Base-by-base conservation (phyloP, 2,113 vertebrate species). In the Crypturellus undulatus region DNA sequence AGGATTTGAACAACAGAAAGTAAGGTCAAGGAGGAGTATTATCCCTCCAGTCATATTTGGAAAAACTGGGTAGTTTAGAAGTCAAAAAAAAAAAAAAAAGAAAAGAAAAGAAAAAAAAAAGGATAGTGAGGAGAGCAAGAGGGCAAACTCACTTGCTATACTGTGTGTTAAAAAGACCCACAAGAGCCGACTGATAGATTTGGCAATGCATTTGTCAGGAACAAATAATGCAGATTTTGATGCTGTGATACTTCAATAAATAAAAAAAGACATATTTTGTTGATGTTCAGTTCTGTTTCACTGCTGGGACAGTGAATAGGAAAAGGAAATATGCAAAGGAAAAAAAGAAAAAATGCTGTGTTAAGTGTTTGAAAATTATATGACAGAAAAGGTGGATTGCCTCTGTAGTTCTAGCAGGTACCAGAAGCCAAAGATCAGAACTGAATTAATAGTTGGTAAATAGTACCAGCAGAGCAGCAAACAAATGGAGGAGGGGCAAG, bases 311-410 rank as follows among this genome's bases (percentile, higher is more conserved):
- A 82, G 17, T 70, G 59, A 56, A 51, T 69, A 69, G 38, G 38
- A 38, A 38, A 38, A 38, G 38, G 38, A 38, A 38, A 38, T 38
- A 38, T 6, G 68, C 68, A 86, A 42, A 0, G 0, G 72, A 85
- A 28, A 90, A 90, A 63, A 82, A 69, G 21, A 79, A 84, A 84
- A 87, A 90, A 58, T 52, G 47, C 76, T 59, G 19, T 36, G 94
- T 45, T 93, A 93, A 87, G 91, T 71, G 79, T 80, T 56, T 80
- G 69, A 79, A 95, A 96, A 93, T 77, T 85, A 92, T 45, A 88
- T 43, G 87, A 69, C 58, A 90, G 85, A 40, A 93, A 90, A 80
- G 51, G 78, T 77, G 60, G 51, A 43, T 30, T 82, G 82, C 65
- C 34, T 93, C 59, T 89, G 42, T 47, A 78, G 72, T 73, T 88